phyloP scores from a whole-genome alignment of 2,888 invertebrate species.

The Syritta pipiens region DNA sequence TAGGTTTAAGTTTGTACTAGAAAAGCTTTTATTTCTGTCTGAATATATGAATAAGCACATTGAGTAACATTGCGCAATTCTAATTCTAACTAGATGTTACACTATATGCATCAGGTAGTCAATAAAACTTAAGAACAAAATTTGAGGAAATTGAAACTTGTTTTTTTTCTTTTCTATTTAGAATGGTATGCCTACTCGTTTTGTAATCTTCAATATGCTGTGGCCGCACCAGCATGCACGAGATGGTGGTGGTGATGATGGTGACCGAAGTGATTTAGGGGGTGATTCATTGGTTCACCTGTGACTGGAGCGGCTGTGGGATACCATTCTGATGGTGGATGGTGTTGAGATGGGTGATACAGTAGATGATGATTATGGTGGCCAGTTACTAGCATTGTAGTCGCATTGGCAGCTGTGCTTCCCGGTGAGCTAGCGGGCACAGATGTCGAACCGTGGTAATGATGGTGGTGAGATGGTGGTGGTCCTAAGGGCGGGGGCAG shows the following conservation, averaged over 20 bases:
- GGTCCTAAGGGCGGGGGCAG: constrained; percentile 77
- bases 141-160: too few relatives aligned
- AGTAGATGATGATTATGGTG: constrained; percentile 78
- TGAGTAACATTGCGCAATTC: constrained; percentile 4
- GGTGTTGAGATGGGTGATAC: constrained; percentile 78
- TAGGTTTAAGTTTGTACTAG: constrained; percentile 55
- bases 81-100: background rate
- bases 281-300: constrained; percentile 78
- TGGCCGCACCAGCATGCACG: constrained; percentile 86
- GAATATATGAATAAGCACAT: constrained; percentile 28
- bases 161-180: constrained; percentile 12
- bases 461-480: constrained; percentile 75
- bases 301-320: constrained; percentile 78
- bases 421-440: constrained; percentile 72
- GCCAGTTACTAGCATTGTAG: constrained; percentile 75
- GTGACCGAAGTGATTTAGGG: constrained; percentile 80
- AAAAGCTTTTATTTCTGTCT: constrained; percentile 52
- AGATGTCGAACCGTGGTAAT: constrained; percentile 70
- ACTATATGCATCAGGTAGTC: constrained; percentile 19
- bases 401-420: constrained; percentile 73
- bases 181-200: constrained; percentile 20
- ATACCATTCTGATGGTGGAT: constrained; percentile 79
- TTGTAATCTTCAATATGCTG: constrained; percentile 85
- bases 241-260: constrained; percentile 84
- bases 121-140: constrained; percentile 13